Evolutionary conservation across 2,888 invertebrate species (phyloP).

Genomic region (Allolobophora icterica): DNA sequence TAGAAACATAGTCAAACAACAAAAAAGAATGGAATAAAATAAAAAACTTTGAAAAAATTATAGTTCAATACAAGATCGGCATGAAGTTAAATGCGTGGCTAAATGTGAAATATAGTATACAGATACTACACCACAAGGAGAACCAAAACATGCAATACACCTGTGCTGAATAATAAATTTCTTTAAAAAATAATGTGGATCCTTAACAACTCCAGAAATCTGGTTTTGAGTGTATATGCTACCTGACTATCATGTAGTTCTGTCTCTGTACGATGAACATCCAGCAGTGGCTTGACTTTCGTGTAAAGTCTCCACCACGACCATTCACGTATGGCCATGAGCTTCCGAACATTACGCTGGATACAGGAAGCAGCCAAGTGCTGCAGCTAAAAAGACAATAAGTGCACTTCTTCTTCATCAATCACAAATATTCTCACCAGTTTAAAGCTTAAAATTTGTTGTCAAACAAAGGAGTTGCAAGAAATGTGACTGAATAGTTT

Average conservation of each 20-base stretch:
- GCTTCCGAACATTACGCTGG: slow-evolving; percentile 90
- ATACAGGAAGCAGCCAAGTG: slow-evolving; percentile 89
- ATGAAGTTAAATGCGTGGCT: background rate
- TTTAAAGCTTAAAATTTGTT: too few species aligned
- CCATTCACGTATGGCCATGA: slow-evolving; percentile 90
- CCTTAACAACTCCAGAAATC: background rate
- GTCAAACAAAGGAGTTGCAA: too few species aligned
- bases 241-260: slow-evolving; percentile 86
- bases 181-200: background rate
- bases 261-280: slow-evolving; percentile 92
- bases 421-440: background rate
- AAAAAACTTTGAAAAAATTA: background rate
- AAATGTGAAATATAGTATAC: background rate
- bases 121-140: background rate
- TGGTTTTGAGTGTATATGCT: slow-evolving; percentile 33
- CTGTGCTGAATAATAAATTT: background rate
- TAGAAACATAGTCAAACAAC: background rate
- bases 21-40: background rate
- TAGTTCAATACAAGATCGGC: background rate
- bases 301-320: slow-evolving; percentile 95
- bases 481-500: too few species aligned
- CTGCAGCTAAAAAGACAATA: slow-evolving; percentile 69
- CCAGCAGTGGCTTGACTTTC: slow-evolving; percentile 81
- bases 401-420: background rate
- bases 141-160: background rate